Evolutionary conservation across 2,797 vertebrate species (phyloP).

Genomic region (Leptoclinus maculatus): DNA sequence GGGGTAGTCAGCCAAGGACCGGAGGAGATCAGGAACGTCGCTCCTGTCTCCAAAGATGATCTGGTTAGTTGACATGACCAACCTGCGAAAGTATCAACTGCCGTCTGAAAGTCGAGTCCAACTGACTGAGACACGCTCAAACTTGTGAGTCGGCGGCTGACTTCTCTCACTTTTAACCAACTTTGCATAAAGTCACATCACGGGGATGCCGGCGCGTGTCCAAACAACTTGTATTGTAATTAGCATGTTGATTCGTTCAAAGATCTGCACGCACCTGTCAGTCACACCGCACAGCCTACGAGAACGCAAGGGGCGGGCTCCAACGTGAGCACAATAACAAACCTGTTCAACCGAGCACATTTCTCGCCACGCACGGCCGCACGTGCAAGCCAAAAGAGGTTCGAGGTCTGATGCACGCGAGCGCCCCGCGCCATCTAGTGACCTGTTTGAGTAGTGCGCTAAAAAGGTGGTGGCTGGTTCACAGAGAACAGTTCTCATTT

Average conservation of each 20-base stretch:
- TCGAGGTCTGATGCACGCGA: background rate
- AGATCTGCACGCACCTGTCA: background rate
- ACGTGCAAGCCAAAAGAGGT: slow-evolving; percentile 50
- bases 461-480: background rate
- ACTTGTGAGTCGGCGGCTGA: background rate
- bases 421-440: slow-evolving; percentile 42
- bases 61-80: slow-evolving; percentile 71
- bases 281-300: slow-evolving; percentile 36
- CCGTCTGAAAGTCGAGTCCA: background rate
- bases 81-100: background rate
- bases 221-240: slow-evolving; percentile 5
- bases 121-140: background rate
- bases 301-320: slow-evolving; percentile 16
- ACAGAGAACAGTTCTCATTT: background rate
- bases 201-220: slow-evolving; percentile 56
- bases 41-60: slow-evolving; percentile 71
- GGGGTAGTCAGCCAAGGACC: slow-evolving; percentile 89
- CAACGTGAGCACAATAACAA: slow-evolving; percentile 28
- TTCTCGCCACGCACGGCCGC: slow-evolving; percentile 33
- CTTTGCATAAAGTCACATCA: slow-evolving; percentile 61
- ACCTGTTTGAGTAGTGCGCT: background rate
- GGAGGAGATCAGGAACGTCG: slow-evolving; percentile 89
- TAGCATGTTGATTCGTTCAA: background rate
- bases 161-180: slow-evolving; percentile 55
- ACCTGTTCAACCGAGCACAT: slow-evolving; percentile 17